Base-by-base conservation (phyloP, 2,888 invertebrate species). In the Napeogenes sylphis region DNA sequence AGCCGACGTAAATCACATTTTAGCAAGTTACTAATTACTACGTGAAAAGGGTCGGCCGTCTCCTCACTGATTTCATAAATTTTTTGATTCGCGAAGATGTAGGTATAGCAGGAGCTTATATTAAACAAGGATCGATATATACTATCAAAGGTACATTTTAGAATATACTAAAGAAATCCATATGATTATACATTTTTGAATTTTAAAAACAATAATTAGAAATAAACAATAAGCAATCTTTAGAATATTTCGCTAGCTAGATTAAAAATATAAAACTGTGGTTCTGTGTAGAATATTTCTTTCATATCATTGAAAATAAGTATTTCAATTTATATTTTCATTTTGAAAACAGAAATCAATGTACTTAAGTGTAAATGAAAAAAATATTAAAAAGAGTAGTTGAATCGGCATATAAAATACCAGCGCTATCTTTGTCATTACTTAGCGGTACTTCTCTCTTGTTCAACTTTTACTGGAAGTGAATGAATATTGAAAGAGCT, bases 1-100 rank as follows among this genome's bases (percentile, higher is more conserved):
- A 2, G 92, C 92, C 0, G 92, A 91, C 62, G 80, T 92, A 5
- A 92, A 92, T 68, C 93, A 93, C 67, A 83, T 91, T 58, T 75
- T 90, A 4, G 92, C 93, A 0, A 91, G 92, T 21, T 21, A 21
- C 21, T 21, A 21, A 21, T 21, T 21, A 21, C 21, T 21, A 21
- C 0, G 21, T 0, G 0, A 84, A 79, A 4, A 82, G 78, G 76
- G 91, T 83, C 53, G 89, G 84, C 10, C 86, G 82, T 45, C 80
- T 78, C 54, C 89, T 85, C n/a, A 90, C 80, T 12, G 79, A 78
- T 68, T 92, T 80, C 79, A 90, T 86, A n/a, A 2, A 91, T 72
- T 91, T 91, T 73, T 78, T 91, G 45, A 90, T 90, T 45, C 75
- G 68, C 69, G 0, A 91, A 93, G 92, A 0, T 91, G 93, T 69